Evolutionary conservation across 2,113 vertebrate genomes (phyloP).

Genomic region (Caloenas nicobarica): DNA sequence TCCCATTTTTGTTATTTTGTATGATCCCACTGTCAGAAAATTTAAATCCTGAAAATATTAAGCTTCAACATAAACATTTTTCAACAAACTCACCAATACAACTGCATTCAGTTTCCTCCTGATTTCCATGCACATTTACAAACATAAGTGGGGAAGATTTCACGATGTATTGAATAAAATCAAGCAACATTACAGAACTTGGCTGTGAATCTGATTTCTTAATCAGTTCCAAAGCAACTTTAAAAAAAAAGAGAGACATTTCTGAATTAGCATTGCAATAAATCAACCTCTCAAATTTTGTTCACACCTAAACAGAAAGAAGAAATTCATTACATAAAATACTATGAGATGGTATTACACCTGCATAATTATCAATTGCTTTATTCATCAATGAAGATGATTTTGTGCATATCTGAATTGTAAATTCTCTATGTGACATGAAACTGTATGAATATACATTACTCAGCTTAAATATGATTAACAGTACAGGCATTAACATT

Average conservation of each 20-base stretch:
- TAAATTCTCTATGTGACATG: neutral
- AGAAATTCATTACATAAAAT: neutral
- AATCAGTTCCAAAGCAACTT: conserved; percentile 90
- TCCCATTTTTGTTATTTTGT: neutral
- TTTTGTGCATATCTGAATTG: neutral
- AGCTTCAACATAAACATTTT: neutral
- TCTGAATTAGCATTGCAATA: neutral
- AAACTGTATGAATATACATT: neutral
- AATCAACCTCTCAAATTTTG: neutral
- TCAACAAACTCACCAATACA: conserved; percentile 80
- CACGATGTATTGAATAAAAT: conserved; percentile 96
- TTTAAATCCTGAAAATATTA: neutral
- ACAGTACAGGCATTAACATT: neutral
- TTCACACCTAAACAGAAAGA: neutral
- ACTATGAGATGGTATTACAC: neutral
- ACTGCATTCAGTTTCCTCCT: conserved; percentile 76
- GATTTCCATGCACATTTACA: conserved; percentile 82
- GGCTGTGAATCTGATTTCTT: conserved; percentile 93
- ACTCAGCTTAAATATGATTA: neutral
- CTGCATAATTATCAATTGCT: neutral
- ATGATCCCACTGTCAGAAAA: neutral
- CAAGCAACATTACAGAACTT: conserved; percentile 95
- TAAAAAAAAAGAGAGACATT: neutral
- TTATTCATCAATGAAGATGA: neutral
- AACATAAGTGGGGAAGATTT: conserved; percentile 97